These are phyloP conservation scores for Hemaris fuciformis DNA, from an alignment of 2,888 invertebrate genomes.

Conservation along the genomic window DNA sequence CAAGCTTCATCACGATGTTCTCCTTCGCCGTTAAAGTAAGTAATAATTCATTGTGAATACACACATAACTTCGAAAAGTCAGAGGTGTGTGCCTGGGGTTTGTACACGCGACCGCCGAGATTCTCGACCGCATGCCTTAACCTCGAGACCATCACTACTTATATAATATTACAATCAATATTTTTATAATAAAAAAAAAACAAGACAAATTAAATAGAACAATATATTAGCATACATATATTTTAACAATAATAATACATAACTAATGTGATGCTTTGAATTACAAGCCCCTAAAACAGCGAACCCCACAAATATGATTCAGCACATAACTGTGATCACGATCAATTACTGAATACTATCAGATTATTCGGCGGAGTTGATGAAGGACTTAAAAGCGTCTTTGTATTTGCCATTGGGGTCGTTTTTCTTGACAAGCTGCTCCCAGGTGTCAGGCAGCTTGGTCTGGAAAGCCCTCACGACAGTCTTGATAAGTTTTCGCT, in stretches of 20 bases:
- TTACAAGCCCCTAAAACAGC: background rate
- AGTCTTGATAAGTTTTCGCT: slow-evolving; percentile 78
- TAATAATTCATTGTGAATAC: no score
- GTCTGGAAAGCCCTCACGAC: slow-evolving; percentile 84
- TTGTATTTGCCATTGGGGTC: slow-evolving; percentile 85
- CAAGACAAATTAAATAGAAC: background rate
- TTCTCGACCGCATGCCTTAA: no score
- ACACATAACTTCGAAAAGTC: no score
- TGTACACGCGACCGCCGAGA: no score
- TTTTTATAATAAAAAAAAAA: background rate
- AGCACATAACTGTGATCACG: no score
- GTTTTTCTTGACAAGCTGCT: slow-evolving; percentile 83
- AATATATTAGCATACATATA: slow-evolving; percentile 2
- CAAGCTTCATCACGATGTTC: no score
- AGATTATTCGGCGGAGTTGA: slow-evolving; percentile 46
- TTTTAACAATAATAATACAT: slow-evolving; percentile 4
- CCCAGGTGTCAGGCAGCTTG: slow-evolving; percentile 84
- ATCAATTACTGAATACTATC: no score
- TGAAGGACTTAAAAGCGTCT: slow-evolving; percentile 77
- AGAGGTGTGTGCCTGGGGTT: no score
- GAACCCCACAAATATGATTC: background rate
- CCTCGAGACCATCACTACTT: no score
- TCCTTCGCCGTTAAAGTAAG: no score
- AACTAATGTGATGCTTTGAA: slow-evolving; percentile 26
- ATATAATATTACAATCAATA: no score